phyloP scores from a whole-genome alignment of 2,113 vertebrate species.

The Mobula birostris region DNA sequence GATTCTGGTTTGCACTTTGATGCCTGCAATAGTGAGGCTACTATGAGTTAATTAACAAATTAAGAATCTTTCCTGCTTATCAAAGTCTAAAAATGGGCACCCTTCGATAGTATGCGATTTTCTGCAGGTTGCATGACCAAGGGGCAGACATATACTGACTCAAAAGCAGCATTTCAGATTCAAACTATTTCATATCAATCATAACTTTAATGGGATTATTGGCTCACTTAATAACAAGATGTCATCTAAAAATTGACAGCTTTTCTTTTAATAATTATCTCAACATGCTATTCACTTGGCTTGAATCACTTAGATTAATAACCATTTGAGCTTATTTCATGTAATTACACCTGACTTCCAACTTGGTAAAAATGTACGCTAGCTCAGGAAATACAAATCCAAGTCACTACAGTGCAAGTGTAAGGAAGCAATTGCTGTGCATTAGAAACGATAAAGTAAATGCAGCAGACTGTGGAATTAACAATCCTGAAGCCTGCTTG shows the following conservation, averaged over 20 bases:
- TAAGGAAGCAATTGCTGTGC: not conserved
- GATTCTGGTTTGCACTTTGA: not conserved
- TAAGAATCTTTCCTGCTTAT: not conserved
- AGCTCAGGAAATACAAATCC: not conserved
- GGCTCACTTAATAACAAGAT: not conserved
- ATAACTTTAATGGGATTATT: not conserved
- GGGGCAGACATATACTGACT: not conserved
- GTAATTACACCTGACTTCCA: not conserved
- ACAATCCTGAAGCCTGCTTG: not conserved
- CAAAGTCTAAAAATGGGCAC: not conserved
- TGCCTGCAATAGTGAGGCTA: not conserved
- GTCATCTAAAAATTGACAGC: constrained; percentile 4
- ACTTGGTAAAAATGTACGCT: not conserved
- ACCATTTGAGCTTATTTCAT: constrained; percentile 1
- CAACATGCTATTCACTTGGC: not conserved
- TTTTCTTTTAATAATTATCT: not conserved
- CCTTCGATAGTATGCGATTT: too few relatives aligned
- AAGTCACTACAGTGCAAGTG: not conserved
- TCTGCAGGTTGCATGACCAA: not conserved
- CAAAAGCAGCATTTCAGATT: not conserved
- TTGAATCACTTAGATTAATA: constrained; percentile 5
- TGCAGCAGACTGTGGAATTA: not conserved
- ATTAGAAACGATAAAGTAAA: not conserved
- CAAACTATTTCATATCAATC: not conserved
- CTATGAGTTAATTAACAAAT: not conserved